Evolutionary conservation across 2,888 invertebrate genomes (phyloP), one percentile per base, ranked within the genome.

Genomic region (Danaus chrysippus): DNA sequence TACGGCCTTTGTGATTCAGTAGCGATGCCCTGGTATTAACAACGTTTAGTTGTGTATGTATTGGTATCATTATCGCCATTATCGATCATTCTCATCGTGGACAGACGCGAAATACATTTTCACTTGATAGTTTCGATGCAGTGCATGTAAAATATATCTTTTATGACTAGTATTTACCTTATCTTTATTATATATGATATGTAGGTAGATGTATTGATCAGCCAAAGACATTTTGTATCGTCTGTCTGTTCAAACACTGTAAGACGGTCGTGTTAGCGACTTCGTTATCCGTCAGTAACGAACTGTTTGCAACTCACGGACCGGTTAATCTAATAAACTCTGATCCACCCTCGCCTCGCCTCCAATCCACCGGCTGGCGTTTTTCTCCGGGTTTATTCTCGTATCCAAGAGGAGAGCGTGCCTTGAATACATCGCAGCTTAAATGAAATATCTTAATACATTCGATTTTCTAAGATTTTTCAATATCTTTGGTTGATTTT

Each of bases 251-350:
- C 62, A 64, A 65, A 67, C 58, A 65, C 63, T 62, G 63, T 59
- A 15, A 57, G 57, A 62, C 56, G 63, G 55, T 46, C 42, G 55
- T 58, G 62, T 66, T 70, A 73, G 69, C 63, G 67, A 69, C 65
- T 83, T 85, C 80, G 81, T 83, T 82, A 83, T 79, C 63, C 67
- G 75, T 69, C 72, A 73, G 81, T 87, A 87, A 87, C 86, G 85
- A 88, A 87, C 84, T 88, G 89, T 88, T 89, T 89, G 85, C 83
- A 78, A 76, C 83, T 80, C 79, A 78, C 78, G 82, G 86, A 83
- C 80, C 85, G 87, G 88, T 87, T 88, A 89, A 89, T 88, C 82
- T 82, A 87, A 88, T 89, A 73, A 70, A 66, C 69, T 63, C 55
- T 64, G 67, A 42, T 62, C 64, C 63, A 65, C 59, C 56, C 59